These are phyloP conservation scores for Sitophilus oryzae DNA, from an alignment of 1,140 invertebrate species.

Conservation along the genomic window DNA sequence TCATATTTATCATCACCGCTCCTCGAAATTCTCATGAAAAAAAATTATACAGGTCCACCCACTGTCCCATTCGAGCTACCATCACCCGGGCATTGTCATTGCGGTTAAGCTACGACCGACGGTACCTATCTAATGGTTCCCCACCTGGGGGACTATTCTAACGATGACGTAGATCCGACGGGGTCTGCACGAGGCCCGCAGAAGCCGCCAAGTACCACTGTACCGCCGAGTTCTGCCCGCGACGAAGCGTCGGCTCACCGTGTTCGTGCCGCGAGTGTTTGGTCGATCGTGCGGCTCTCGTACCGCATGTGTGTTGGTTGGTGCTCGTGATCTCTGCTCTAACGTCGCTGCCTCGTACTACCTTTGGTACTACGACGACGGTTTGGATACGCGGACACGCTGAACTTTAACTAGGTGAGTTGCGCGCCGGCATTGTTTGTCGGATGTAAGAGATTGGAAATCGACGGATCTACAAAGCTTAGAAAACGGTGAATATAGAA, in stretches of 20 bases:
- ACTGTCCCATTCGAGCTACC: not conserved
- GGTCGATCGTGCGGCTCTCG: constrained; percentile 2
- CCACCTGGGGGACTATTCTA: constrained; percentile 15
- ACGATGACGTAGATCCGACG: constrained; percentile 12
- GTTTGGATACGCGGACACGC: constrained; percentile 12
- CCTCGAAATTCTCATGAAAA: too few species aligned
- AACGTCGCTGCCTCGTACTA: constrained; percentile 1
- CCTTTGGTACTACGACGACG: too few species aligned
- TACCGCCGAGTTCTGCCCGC: not conserved
- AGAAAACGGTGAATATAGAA: too few species aligned
- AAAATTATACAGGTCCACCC: too few species aligned
- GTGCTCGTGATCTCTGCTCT: constrained; percentile 11
- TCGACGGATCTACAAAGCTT: too few species aligned
- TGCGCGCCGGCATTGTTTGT: too few species aligned
- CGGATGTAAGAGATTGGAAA: too few species aligned
- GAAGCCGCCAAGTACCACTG: constrained; percentile 8
- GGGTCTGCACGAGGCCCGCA: constrained; percentile 7
- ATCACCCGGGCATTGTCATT: constrained; percentile 11
- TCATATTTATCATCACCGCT: too few species aligned
- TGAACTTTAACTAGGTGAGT: constrained; percentile 18
- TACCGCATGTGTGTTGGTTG: constrained; percentile 7
- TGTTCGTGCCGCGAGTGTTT: not conserved
- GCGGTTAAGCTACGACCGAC: not conserved
- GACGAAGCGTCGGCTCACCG: too few species aligned
- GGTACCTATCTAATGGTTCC: constrained; percentile 19